Evolutionary conservation across 64 coral and sea anemone species (phyloP), one percentile per base, ranked within the genome.

Genomic region (Stichodactyla mertensii): DNA sequence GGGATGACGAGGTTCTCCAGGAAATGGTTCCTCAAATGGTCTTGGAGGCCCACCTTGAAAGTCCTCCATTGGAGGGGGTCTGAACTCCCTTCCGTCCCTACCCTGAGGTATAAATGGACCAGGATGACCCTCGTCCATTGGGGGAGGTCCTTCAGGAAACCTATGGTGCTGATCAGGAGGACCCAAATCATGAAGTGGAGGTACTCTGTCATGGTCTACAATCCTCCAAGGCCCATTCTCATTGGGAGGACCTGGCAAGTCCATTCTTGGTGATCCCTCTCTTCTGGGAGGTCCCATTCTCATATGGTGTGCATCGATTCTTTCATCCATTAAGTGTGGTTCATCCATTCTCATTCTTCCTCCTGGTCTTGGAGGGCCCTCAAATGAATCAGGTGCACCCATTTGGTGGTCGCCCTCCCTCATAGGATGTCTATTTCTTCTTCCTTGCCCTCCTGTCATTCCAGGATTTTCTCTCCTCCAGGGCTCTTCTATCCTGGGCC

Each of bases 361-460:
- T 87, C 93, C 84, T 88, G 85, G 93, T 55, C 83, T 87, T 55
- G 71, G 54, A 26, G 84, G 78, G 15, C 78, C 52, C 16, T 85
- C 83, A 85, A 85, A 61, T 8, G 54, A 55, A 61, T 55, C 83
- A 36, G 54, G 54, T 16, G 4, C 52, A 84, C 57, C 23, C 11
- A 12, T 79, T 84, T 10, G 26, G 8, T 27, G 54, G 12, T 10
- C 18, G 5, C 82, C 83, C 14, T 85, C 83, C 54, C 18, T 85
- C 55, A 74, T 31, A 13, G 69, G 69, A 11, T 8, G 23, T 31
- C 69, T 74, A 14, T 31, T 74, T 23, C 1, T 74, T 23, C 24
- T 26, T 74, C 6, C 69, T 74, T 26, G 69, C 11, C 64, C 64
- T 22, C 64, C 64, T 9, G 5, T 69, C 64, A 69, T 69, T 69